Evolutionary conservation across 2,113 vertebrate genomes (phyloP), one percentile per base, ranked within the genome.

Genomic region (Isurus oxyrinchus): DNA sequence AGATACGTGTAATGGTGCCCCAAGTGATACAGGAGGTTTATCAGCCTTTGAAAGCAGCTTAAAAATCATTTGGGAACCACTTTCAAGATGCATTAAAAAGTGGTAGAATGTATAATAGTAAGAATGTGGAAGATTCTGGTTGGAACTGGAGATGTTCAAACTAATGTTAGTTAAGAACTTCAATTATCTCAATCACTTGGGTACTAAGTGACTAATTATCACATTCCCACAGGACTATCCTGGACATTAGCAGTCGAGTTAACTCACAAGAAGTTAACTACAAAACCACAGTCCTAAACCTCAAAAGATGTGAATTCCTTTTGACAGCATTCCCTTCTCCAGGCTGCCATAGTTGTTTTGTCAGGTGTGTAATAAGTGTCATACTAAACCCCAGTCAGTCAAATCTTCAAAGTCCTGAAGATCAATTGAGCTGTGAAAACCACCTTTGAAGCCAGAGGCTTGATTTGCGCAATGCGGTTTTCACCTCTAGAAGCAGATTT

Each of bases 1-100:
- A 96, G 76, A 96, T 35, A 94, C 16, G 90, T 63, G 90, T 94
- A 94, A 94, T 94, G 90, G 90, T 94, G 90, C 90, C 66, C 90
- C 90, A 10, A 63, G 59, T 94, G 90, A 93, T n/a, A 94, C 16
- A 94, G 90, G 90, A 23, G 59, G 90, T 63, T 94, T 21, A 93
- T 63, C 90, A 66, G 59, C 27, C 57, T 94, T 94, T 94, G 59
- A 94, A 66, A 94, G 81, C 81, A 84, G 81, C n/a, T 94, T 40
- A 76, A 76, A 27, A 16, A n/a, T 40, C 59, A 63, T 93, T 61
- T 93, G 49, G 31, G 23, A 94, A 94, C 35, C 5, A 40, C 59
- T 94, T 94, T 35, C 25, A 94, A 94, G 57, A 40, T 63, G 14
- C 31, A 63, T 40, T 40, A 23, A 40, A 44, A 21, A 59, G 40